Evolutionary conservation across 2,797 vertebrate genomes (phyloP).

Genomic region (Pteronotus mesoamericanus): DNA sequence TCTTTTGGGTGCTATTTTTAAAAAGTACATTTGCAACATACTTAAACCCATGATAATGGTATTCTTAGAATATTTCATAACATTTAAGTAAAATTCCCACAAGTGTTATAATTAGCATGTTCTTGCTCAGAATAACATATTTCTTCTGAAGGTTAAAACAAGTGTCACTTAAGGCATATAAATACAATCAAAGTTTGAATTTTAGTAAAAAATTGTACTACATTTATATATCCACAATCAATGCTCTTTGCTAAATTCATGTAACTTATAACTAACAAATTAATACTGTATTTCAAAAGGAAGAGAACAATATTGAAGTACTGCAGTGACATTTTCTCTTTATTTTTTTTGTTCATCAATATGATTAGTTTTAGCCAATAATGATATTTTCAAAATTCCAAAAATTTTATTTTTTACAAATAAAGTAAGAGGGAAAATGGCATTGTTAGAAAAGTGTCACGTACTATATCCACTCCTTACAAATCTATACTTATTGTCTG

Average conservation of each 20-base stretch:
- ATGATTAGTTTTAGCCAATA: neutral
- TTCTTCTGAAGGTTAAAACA: neutral
- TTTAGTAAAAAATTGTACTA: neutral
- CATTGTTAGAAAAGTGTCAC: neutral
- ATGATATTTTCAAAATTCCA: neutral
- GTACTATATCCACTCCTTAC: neutral
- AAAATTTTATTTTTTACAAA: neutral
- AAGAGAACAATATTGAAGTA: neutral
- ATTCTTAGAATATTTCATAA: constrained; percentile 7
- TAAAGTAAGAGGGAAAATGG: neutral
- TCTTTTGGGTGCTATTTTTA: neutral
- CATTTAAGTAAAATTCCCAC: neutral
- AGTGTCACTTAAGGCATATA: neutral
- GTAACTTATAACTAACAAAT: neutral
- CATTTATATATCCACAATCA: neutral
- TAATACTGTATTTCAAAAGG: neutral
- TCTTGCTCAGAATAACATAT: neutral
- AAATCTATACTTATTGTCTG: neutral
- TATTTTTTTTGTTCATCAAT: neutral
- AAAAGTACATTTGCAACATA: neutral
- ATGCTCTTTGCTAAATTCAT: neutral
- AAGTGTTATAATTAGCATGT: neutral
- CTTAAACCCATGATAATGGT: neutral
- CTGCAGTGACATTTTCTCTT: neutral
- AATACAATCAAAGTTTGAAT: neutral